phyloP scores from a whole-genome alignment of 2,888 invertebrate genomes.

The Phorcus lineatus region DNA sequence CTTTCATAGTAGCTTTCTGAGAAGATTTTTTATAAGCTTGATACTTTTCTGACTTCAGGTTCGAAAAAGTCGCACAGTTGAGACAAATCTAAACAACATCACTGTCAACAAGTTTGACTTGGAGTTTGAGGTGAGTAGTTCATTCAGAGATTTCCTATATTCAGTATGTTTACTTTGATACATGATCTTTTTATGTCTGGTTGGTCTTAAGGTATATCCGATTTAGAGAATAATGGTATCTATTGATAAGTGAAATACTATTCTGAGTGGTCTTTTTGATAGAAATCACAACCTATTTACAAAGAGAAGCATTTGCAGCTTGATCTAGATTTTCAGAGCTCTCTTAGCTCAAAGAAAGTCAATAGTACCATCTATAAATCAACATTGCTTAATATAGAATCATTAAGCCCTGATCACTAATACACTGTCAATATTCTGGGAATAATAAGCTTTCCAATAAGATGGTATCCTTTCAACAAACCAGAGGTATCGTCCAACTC shows the following conservation, averaged over 20 bases:
- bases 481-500: not conserved
- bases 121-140: constrained; percentile 71
- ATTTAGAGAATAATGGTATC: not conserved
- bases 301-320: no score
- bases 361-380: no score
- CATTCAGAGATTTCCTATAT: no score
- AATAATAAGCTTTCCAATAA: no score
- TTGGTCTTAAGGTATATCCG: not conserved
- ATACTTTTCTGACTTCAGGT: not conserved
- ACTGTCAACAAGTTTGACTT: constrained; percentile 74
- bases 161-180: not conserved
- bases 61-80: constrained; percentile 71
- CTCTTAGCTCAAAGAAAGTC: no score
- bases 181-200: not conserved
- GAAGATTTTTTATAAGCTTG: no score
- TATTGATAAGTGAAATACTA: not conserved
- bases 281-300: not conserved
- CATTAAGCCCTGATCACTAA: no score
- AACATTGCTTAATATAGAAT: no score
- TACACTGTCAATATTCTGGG: no score
- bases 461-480: no score
- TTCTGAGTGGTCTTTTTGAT: not conserved
- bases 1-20: no score
- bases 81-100: constrained; percentile 75
- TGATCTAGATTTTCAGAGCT: no score